These are phyloP conservation scores for Dipus sagitta DNA, from an alignment of 2,797 vertebrate species.

Conservation along the genomic window DNA sequence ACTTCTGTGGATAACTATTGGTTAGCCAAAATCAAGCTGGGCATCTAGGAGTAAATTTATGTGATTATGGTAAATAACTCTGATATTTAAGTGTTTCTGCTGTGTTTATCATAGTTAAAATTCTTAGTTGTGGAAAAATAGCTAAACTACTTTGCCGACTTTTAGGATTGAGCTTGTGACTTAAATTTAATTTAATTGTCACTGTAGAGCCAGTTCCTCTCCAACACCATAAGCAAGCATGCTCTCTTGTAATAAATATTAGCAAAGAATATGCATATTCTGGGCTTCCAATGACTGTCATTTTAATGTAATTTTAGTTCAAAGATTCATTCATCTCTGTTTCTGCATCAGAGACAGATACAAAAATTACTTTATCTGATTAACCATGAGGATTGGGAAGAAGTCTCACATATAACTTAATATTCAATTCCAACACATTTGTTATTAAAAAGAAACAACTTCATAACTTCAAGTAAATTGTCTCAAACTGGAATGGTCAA, in stretches of 20 bases:
- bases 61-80: not conserved
- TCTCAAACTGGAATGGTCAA: constrained; percentile 75
- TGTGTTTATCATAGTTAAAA: not conserved
- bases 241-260: constrained; percentile 45
- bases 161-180: not conserved
- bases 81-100: not conserved
- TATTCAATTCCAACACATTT: constrained; percentile 69
- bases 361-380: constrained; percentile 81
- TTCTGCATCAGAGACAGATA: constrained; percentile 67
- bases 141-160: constrained; percentile 23
- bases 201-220: not conserved
- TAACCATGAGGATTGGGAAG: constrained; percentile 61
- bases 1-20: not conserved
- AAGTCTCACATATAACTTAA: constrained; percentile 74
- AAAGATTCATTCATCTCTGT: constrained; percentile 72
- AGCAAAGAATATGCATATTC: constrained; percentile 48
- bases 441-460: constrained; percentile 75
- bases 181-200: constrained; percentile 12
- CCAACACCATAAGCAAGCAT: constrained; percentile 36
- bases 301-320: constrained; percentile 76
- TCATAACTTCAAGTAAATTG: constrained; percentile 74
- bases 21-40: not conserved
- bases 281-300: constrained; percentile 47
- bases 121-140: not conserved
- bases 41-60: not conserved